Evolutionary conservation across 1,140 invertebrate species (phyloP), one percentile per base, ranked within the genome.

Genomic region (Manduca sexta): DNA sequence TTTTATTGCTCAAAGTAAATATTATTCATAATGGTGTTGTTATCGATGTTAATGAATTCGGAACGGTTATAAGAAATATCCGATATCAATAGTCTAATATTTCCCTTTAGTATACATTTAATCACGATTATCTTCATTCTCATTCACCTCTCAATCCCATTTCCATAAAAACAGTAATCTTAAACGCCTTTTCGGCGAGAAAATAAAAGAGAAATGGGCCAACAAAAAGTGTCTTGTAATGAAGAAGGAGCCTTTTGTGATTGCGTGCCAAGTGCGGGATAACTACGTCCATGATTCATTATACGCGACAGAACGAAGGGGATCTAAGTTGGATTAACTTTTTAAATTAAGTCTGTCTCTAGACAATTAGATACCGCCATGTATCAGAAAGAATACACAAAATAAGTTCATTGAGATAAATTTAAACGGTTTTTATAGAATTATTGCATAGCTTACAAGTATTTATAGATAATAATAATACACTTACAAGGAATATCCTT

Each of bases 171-270:
- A 7, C 10, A 5, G 33, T 35, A 35, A 35, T 14, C 10, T 35
- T 35, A 35, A 35, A 35, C 33, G 33, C n/a, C 33, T 35, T 35
- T 35, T 35, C 33, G 11, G n/a, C 33, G n/a, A 35, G 13, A 58
- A 54, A 51, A 62, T 49, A 54, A 55, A 51, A 41, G 44, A 42
- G 18, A 53, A 61, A 46, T 40, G 14, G 45, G n/a, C 44, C 14
- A 43, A 52, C 54, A 60, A 61, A 60, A 61, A 58, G 55, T 54
- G 52, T 62, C 51, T 46, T 56, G 51, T 61, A 65, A 65, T 65
- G 52, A 56, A 61, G 52, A 64, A 56, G 52, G 56, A 61, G 55
- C 49, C 47, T 38, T 39, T 53, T 26, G 46, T 50, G 62, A 64
- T 64, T 56, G 58, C 45, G 55, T 65, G 58, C 62, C 52, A 58